These are phyloP conservation scores for Psephotus haematonotus DNA, from an alignment of 2,113 vertebrate species.

Conservation along the genomic window DNA sequence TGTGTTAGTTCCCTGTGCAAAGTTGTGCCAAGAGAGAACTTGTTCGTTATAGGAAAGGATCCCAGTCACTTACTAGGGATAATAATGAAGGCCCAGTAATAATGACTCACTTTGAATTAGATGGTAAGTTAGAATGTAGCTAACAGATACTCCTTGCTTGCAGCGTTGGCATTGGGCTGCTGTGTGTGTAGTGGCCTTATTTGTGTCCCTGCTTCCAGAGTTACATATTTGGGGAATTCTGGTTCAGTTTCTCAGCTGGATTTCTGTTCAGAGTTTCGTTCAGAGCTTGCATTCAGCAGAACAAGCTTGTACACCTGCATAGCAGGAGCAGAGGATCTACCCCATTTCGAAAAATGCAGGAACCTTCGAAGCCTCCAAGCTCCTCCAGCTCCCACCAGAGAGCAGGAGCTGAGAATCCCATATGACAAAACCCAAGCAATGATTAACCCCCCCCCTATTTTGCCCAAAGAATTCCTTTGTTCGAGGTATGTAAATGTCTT, in stretches of 20 bases:
- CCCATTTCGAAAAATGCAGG: background rate
- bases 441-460: conserved; percentile 44
- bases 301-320: background rate
- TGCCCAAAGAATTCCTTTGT: conserved; percentile 43
- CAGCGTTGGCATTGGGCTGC: background rate
- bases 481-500: conserved; percentile 32
- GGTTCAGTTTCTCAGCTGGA: background rate
- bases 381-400: conserved; percentile 8
- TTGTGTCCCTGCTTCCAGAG: background rate
- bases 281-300: background rate
- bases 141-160: background rate
- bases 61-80: background rate
- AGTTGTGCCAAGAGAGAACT: background rate
- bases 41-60: background rate
- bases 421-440: conserved; percentile 41
- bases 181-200: background rate
- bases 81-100: background rate
- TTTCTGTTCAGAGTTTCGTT: background rate
- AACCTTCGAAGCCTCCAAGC: conserved; percentile 7
- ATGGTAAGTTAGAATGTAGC: background rate
- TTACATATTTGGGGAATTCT: background rate
- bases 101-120: background rate
- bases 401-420: conserved; percentile 18
- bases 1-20: background rate
- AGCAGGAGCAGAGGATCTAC: background rate